Percentiles rank a stretch among this genome's conserved stretches.
Evolutionary conservation across 1,140 invertebrate species (phyloP).

Genomic region (Argopecten irradians): DNA sequence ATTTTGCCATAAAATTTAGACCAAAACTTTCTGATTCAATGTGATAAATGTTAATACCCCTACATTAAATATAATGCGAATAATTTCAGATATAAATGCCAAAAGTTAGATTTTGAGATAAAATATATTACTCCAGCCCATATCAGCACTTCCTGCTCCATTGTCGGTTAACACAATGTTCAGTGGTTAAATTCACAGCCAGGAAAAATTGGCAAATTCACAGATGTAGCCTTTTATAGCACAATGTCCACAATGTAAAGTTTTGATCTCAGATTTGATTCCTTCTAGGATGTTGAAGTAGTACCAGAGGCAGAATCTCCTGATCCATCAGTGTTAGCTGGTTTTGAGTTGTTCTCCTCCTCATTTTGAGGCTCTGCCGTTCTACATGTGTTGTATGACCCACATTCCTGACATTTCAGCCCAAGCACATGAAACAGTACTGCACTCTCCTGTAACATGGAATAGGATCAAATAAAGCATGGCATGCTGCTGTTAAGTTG

Average conservation of each 20-base stretch:
- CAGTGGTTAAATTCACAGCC: not conserved
- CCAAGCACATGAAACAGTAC: slow-evolving; percentile 91
- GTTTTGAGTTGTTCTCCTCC: not conserved
- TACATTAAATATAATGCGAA: not conserved
- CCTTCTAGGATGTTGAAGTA: not conserved
- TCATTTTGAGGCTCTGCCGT: slow-evolving; percentile 38
- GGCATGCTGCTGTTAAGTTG: too few relatives aligned
- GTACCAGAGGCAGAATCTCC: not conserved
- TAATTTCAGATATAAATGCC: not conserved
- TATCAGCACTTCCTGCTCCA: too few relatives aligned
- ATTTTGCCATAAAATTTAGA: not conserved
- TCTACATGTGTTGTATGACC: slow-evolving; percentile 87
- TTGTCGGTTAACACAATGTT: not conserved
- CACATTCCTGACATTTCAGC: slow-evolving; percentile 88
- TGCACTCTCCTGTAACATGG: slow-evolving; percentile 82
- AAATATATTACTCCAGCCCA: not conserved
- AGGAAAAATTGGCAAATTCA: not conserved
- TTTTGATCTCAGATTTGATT: not conserved
- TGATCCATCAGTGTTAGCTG: not conserved
- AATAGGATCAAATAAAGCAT: too few relatives aligned
- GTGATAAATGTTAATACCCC: not conserved
- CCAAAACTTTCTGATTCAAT: not conserved
- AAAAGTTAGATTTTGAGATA: too few relatives aligned
- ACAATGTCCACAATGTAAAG: too few relatives aligned
- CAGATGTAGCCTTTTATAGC: not conserved